These are phyloP conservation scores for Ophioninae sp. DNA, from an alignment of 2,888 invertebrate genomes.

Conservation along the genomic window DNA sequence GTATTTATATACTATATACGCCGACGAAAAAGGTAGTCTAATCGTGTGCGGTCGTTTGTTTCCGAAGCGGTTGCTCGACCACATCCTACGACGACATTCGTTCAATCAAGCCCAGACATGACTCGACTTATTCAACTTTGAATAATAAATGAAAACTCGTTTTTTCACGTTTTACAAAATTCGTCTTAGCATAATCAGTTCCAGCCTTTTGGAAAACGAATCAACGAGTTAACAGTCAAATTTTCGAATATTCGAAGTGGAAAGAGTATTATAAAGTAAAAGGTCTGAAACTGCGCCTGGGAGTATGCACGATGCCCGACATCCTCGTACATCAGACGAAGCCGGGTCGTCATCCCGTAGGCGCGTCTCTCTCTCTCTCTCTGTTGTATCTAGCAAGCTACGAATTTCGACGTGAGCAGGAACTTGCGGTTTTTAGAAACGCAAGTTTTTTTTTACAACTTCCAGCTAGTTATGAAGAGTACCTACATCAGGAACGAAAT, in stretches of 20 bases:
- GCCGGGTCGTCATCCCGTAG: background rate
- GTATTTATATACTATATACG: background rate
- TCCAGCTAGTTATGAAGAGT: background rate
- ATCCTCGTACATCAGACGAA: background rate
- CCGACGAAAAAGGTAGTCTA: background rate
- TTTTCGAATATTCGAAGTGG: too few species aligned
- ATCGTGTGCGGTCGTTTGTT: conserved; percentile 31
- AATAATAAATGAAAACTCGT: too few species aligned
- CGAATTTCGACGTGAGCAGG: background rate
- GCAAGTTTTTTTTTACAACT: too few species aligned
- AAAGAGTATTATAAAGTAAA: too few species aligned
- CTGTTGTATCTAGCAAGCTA: background rate
- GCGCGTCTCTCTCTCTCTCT: background rate
- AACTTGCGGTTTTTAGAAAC: background rate
- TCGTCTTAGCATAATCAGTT: too few species aligned
- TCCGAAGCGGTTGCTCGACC: conserved; percentile 1
- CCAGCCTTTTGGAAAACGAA: background rate
- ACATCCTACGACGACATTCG: conserved; percentile 10
- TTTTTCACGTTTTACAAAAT: too few species aligned
- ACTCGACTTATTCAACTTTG: too few species aligned
- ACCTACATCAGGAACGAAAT: too few species aligned
- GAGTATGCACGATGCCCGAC: background rate
- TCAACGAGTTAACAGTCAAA: background rate
- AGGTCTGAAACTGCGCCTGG: background rate
- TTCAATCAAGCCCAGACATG: background rate